Evolutionary conservation across 2,888 invertebrate species (phyloP).

Genomic region (Belgica antarctica): DNA sequence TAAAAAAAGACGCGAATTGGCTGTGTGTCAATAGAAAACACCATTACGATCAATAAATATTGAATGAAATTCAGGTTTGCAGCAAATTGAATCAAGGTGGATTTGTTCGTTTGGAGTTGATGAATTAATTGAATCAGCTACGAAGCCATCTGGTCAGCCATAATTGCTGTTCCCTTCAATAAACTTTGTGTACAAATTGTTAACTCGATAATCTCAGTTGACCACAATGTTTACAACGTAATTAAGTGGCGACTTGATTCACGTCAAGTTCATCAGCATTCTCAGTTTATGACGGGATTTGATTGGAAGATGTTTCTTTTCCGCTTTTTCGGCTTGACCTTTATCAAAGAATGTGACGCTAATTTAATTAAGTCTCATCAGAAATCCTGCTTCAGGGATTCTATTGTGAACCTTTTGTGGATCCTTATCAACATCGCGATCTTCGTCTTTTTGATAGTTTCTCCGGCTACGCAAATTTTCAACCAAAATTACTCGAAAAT

Average conservation of each 20-base stretch:
- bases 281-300: background rate
- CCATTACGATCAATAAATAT: background rate
- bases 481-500: slow-evolving; percentile 1
- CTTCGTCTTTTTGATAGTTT: background rate
- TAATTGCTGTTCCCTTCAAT: too few relatives aligned
- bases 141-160: too few relatives aligned
- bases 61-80: background rate
- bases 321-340: slow-evolving; percentile 6
- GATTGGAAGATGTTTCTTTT: slow-evolving; percentile 33
- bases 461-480: slow-evolving; percentile 6
- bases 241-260: background rate
- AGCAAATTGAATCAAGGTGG: background rate
- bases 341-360: background rate
- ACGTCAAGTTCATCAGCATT: background rate
- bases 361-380: background rate
- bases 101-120: background rate
- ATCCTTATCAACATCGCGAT: background rate
- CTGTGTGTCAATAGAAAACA: too few relatives aligned
- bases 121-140: background rate
- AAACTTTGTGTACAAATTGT: background rate
- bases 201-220: background rate
- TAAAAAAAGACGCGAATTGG: too few relatives aligned
- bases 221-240: background rate
- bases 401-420: slow-evolving; percentile 29
- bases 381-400: background rate